phyloP scores from a whole-genome alignment of 2,797 vertebrate species.

The Onychomys torridus region DNA sequence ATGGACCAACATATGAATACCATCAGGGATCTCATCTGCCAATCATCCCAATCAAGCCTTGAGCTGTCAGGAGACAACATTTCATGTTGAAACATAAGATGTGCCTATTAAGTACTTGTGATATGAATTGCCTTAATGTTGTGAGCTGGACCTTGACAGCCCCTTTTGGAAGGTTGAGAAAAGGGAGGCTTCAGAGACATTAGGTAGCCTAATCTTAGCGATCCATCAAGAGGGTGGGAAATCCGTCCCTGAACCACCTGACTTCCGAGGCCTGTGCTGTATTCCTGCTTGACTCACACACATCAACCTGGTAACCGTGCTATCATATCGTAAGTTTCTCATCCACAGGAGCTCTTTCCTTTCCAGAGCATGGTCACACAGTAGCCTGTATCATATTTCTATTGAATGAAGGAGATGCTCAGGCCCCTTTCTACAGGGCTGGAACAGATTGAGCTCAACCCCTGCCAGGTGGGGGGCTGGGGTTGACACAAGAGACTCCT shows the following conservation, averaged over 20 bases:
- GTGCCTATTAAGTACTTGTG: not conserved
- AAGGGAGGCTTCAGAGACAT: not conserved
- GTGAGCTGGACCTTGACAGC: accelerated
- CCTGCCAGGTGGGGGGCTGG: not conserved
- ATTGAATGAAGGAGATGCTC: constrained; percentile 12
- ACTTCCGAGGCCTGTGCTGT: not conserved
- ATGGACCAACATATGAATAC: not conserved
- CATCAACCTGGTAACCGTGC: no score
- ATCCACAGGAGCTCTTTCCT: not conserved
- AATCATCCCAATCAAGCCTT: not conserved
- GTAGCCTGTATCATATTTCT: not conserved
- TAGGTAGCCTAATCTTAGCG: not conserved
- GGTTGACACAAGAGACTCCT: not conserved
- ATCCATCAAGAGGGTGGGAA: not conserved
- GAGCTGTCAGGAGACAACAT: not conserved
- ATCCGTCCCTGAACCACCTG: not conserved
- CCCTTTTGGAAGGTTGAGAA: constrained; percentile 7
- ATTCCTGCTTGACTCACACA: not conserved
- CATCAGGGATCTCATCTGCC: not conserved
- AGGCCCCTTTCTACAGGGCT: not conserved
- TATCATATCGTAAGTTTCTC: not conserved
- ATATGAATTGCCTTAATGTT: not conserved
- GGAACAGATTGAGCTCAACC: not conserved
- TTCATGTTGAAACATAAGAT: not conserved
- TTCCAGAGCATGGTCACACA: not conserved